A percentile compares a stretch with the other conserved stretches of the same genome.
These are phyloP conservation scores for Lithobates sylvaticus DNA, from an alignment of 2,797 vertebrate genomes.

Conservation along the genomic window DNA sequence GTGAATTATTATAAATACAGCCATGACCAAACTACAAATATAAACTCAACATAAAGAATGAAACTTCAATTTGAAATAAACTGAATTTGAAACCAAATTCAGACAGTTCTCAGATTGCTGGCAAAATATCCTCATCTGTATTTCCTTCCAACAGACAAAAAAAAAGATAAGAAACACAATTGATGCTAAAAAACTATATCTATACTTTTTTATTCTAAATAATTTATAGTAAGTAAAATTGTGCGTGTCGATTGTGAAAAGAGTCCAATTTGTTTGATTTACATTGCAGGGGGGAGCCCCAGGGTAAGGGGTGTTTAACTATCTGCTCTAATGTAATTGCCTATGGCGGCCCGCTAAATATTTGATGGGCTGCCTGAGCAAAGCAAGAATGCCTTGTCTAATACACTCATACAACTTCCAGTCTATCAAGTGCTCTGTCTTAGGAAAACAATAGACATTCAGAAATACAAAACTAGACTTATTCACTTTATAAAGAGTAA, in stretches of 20 bases:
- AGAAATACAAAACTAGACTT: conserved; percentile 8
- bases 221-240: conserved; percentile 92
- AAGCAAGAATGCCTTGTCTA: conserved; percentile 82
- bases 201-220: conserved; percentile 82
- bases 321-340: conserved; percentile 93
- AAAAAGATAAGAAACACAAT: conserved; percentile 66
- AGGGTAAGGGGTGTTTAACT: conserved; percentile 89
- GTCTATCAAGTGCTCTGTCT: conserved; percentile 64
- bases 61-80: background rate
- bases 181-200: conserved; percentile 70
- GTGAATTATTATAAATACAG: background rate
- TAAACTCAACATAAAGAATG: conserved; percentile 11
- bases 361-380: conserved; percentile 91
- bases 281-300: conserved; percentile 80
- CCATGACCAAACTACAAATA: background rate
- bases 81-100: background rate
- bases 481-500: background rate
- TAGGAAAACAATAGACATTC: conserved; percentile 38
- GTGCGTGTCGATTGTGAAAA: conserved; percentile 90
- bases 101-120: background rate
- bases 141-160: conserved; percentile 25
- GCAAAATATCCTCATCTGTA: conserved; percentile 18
- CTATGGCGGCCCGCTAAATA: conserved; percentile 91
- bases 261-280: conserved; percentile 87
- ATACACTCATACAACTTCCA: conserved; percentile 66